A percentile compares a stretch with the other conserved stretches of the same genome.
Conservation (phyloP, 1,140 invertebrate species). For the Drosophila sproati region DNA sequence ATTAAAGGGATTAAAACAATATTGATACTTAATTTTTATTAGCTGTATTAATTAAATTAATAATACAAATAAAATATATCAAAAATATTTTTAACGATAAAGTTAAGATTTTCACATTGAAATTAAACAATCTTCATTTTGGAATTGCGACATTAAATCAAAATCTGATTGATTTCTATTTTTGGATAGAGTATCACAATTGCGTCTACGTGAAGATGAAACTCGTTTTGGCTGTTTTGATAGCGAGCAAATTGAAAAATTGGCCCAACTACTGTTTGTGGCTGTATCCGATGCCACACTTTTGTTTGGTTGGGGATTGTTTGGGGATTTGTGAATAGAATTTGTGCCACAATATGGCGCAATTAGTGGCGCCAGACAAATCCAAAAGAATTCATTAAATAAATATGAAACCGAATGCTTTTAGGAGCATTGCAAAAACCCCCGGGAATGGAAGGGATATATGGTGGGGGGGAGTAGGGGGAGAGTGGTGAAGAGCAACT, state of each 20-base stretch:
- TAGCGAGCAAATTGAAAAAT: constrained; percentile 45
- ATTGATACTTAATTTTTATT: no score
- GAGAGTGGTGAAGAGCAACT: background rate
- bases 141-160: no score
- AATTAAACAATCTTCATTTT: background rate
- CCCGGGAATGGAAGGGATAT: background rate
- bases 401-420: constrained; percentile 72
- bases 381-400: constrained; percentile 62
- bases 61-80: no score
- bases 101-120: no score
- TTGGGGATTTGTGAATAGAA: constrained; percentile 66
- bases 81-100: no score
- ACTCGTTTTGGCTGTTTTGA: constrained; percentile 21
- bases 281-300: constrained; percentile 16
- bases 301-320: constrained; percentile 54
- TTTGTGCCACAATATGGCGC: constrained; percentile 64
- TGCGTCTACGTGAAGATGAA: background rate
- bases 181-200: constrained; percentile 22
- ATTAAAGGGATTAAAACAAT: no score
- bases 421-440: constrained; percentile 24
- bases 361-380: constrained; percentile 56
- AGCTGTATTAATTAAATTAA: no score
- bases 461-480: no score
- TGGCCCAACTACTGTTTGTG: constrained; percentile 6
- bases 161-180: no score